Conservation (phyloP, 2,888 invertebrate species). For the Plagiodera versicolora region DNA sequence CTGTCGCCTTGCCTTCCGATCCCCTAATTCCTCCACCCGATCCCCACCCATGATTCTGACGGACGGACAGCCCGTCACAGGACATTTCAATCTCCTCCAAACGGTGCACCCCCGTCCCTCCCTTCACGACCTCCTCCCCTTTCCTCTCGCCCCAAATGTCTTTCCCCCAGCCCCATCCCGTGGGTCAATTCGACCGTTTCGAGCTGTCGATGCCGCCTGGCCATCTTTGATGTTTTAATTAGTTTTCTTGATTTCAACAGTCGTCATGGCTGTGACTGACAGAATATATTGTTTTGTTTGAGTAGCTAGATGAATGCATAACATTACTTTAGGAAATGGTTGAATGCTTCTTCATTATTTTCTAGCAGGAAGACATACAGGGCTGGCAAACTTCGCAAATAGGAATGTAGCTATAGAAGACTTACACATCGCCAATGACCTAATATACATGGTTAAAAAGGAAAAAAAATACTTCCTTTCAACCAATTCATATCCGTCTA, state of each 20-base stretch:
- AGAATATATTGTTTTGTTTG: conserved; percentile 25
- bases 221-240: conserved; percentile 51
- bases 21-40: background rate
- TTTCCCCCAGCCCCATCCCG: conserved; percentile 16
- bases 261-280: conserved; percentile 26
- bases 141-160: conserved; percentile 14
- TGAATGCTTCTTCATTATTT: too few species aligned
- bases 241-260: conserved; percentile 42
- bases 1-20: background rate
- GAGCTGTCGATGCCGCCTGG: conserved; percentile 36
- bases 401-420: too few species aligned
- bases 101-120: conserved; percentile 14
- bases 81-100: conserved; percentile 40
- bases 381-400: too few species aligned
- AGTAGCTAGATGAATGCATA: background rate
- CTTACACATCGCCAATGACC: too few species aligned
- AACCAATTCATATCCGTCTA: too few species aligned
- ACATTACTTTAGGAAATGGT: too few species aligned
- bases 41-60: conserved; percentile 31
- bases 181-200: conserved; percentile 33
- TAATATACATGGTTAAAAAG: too few species aligned
- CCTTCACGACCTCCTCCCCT: conserved; percentile 14
- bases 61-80: conserved; percentile 43
- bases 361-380: too few species aligned
- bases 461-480: too few species aligned